Base-by-base conservation (phyloP, 2,113 vertebrate genomes). In the Loxodonta africana region DNA sequence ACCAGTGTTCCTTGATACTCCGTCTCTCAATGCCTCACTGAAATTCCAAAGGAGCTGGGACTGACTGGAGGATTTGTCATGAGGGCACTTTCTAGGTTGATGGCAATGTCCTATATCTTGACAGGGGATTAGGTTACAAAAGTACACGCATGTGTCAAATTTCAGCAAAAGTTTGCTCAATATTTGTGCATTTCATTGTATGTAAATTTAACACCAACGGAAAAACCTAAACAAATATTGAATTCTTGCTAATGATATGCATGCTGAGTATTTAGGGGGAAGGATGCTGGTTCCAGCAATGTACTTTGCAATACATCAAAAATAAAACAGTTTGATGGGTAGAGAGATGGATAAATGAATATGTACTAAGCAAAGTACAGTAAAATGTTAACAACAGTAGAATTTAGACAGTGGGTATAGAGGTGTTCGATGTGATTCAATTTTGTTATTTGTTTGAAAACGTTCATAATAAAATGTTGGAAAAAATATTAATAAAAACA, bases 361-460 rank as follows among this genome's bases (percentile, higher is more conserved):
- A 88, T 2, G 11, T 62, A 91, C 90, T 88, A 90, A 86, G 65
- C 20, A 41, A 74, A 65, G 4, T 65, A 73, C 2, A 84, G 6
- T 30, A 82, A 88, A 88, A 53, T 81, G 20, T 30, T 63, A 93
- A 81, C 25, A 93, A 81, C 25, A 25, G 41, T 4, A 95, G 44
- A 95, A 88, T 88, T 95, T 88, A 77, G 46, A 73, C 90, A 21
- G 14, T 25, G 86, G 25, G 2, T 81, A 77, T 46, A 60, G 5
- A 86, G n/a, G 37, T 26, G 23, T 63, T 95, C 63, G 65, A 90
- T 67, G 65, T 51, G 67, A 94, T 95, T 83, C 48, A 51, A 78
- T 6, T 63, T 92, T 81, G 87, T n/a, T 95, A 71, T 78, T 62
- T 87, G 41, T 89, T 89, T 90, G 51, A 88, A 95, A 97, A 91